phyloP scores from a whole-genome alignment of 2,113 vertebrate genomes.

The Apodemus speciosus region DNA sequence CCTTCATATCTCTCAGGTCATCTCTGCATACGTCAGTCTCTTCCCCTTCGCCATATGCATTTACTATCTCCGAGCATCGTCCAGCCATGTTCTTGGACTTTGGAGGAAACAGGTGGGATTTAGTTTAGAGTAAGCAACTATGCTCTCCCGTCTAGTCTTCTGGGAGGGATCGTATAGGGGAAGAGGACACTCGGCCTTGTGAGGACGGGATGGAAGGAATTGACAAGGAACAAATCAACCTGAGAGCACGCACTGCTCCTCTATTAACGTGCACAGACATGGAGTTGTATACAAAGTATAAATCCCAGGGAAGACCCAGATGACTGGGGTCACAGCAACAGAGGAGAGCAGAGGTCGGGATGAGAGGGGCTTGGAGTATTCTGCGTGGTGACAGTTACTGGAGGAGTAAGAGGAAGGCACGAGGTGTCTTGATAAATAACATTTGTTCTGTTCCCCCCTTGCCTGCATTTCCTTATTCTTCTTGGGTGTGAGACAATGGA shows the following conservation, averaged over 20 bases:
- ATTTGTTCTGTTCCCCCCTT: background rate
- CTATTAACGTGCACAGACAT: background rate
- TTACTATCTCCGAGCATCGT: background rate
- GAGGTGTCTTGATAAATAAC: background rate
- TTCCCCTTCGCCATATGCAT: background rate
- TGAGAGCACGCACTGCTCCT: background rate
- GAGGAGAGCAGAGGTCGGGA: background rate
- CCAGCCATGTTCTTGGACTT: background rate
- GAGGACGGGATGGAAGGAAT: background rate
- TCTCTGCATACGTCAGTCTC: background rate
- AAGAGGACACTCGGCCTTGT: background rate
- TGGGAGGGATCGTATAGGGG: too few species aligned
- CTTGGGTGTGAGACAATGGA: background rate
- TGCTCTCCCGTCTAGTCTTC: background rate
- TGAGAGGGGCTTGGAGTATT: background rate
- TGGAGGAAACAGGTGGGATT: background rate
- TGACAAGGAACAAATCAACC: background rate
- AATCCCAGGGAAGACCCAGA: background rate
- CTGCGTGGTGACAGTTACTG: background rate
- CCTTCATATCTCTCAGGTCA: too few species aligned
- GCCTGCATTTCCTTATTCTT: background rate
- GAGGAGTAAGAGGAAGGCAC: background rate
- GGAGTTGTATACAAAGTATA: background rate
- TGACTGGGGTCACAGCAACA: background rate
- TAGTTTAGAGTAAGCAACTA: background rate